Percentiles rank a stretch among this genome's conserved stretches.
phyloP scores from a whole-genome alignment of 2,888 invertebrate species.

The Calameuta filiformis region DNA sequence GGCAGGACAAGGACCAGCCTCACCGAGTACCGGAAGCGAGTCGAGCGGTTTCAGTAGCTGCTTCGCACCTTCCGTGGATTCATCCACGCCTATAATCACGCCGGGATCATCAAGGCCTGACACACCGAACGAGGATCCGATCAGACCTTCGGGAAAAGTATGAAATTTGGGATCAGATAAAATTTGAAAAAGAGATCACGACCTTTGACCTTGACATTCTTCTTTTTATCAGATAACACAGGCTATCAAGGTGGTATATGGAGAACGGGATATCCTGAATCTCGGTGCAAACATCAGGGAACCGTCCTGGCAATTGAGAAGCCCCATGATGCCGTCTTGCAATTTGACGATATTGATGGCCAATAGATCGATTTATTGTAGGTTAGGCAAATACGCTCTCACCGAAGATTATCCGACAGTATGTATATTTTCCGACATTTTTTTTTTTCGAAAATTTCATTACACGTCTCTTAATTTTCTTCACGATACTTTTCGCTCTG shows the following conservation, averaged over 20 bases:
- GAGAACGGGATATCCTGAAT: slow-evolving; percentile 72
- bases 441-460: background rate
- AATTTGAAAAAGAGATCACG: background rate
- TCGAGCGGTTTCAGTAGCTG: slow-evolving; percentile 74
- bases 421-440: slow-evolving; percentile 21
- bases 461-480: too few species aligned
- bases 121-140: slow-evolving; percentile 28
- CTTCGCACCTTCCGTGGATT: slow-evolving; percentile 70
- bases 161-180: too few species aligned
- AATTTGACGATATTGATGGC: slow-evolving; percentile 72
- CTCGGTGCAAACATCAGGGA: slow-evolving; percentile 70
- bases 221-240: slow-evolving; percentile 18
- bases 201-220: background rate
- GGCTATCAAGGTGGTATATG: slow-evolving; percentile 64
- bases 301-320: slow-evolving; percentile 70
- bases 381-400: slow-evolving; percentile 70
- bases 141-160: background rate
- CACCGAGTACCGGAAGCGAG: slow-evolving; percentile 69
- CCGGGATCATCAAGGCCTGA: slow-evolving; percentile 36
- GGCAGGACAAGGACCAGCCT: slow-evolving; percentile 63
- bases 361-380: slow-evolving; percentile 74
- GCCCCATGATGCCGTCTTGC: slow-evolving; percentile 70
- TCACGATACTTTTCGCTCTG: too few species aligned
- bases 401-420: slow-evolving; percentile 72
- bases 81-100: slow-evolving; percentile 50